A percentile compares a stretch with the other conserved stretches of the same genome.
These are phyloP conservation scores for Hemiprocne comata DNA, from an alignment of 2,113 vertebrate genomes.

Conservation along the genomic window DNA sequence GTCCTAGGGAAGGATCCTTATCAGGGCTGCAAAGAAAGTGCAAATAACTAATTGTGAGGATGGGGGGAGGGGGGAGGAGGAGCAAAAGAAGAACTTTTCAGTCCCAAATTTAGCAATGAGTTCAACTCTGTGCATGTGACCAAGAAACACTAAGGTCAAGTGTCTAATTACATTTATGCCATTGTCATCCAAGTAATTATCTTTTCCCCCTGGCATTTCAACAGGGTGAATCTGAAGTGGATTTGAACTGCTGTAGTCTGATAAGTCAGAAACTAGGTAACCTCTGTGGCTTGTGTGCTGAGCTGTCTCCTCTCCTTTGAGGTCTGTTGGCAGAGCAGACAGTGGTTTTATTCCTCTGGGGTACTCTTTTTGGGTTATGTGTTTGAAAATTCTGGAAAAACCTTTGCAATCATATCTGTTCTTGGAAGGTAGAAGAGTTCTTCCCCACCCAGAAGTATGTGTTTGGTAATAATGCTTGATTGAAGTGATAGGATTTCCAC, in stretches of 20 bases:
- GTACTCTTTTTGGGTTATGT: background rate
- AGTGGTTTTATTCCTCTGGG: background rate
- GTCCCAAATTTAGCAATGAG: conserved; percentile 26
- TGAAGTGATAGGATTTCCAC: background rate
- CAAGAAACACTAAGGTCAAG: conserved; percentile 37
- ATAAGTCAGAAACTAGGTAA: conserved; percentile 41
- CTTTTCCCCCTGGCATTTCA: conserved; percentile 5
- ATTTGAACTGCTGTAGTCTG: background rate
- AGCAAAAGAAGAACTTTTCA: background rate
- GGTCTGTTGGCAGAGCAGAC: background rate
- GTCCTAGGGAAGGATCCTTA: background rate
- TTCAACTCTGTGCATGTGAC: conserved; percentile 13
- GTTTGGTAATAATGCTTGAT: background rate
- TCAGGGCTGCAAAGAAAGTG: background rate
- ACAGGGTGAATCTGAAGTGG: background rate
- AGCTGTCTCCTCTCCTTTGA: background rate
- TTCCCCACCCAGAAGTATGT: background rate
- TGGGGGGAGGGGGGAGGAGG: background rate
- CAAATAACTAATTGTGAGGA: background rate
- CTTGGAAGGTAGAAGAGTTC: background rate
- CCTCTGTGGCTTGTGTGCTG: background rate
- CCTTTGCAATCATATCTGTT: background rate
- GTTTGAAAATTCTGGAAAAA: background rate
- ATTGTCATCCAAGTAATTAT: conserved; percentile 36
- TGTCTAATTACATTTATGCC: background rate